These are phyloP conservation scores for Uromys caudimaculatus DNA, from an alignment of 2,797 vertebrate genomes.

Conservation along the genomic window DNA sequence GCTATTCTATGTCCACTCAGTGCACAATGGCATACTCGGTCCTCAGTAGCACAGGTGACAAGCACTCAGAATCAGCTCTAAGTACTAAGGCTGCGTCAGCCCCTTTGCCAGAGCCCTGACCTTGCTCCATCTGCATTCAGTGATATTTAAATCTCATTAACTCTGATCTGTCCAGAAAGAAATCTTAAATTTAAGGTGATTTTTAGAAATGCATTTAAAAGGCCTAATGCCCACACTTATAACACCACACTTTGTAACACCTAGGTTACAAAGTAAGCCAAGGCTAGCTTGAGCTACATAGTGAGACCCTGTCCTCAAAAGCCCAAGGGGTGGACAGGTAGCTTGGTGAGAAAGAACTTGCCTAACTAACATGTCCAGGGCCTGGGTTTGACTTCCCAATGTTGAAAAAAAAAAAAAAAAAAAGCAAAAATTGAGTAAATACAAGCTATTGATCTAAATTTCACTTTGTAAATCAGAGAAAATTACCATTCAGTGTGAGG, in stretches of 20 bases:
- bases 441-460: conserved; percentile 67
- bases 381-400: neutral
- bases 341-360: neutral
- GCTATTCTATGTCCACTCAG: neutral
- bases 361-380: neutral
- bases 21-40: neutral
- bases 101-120: neutral
- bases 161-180: neutral
- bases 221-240: neutral
- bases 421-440: conserved; percentile 42
- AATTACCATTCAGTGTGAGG: conserved; percentile 3
- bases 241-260: too few species aligned
- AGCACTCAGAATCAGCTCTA: neutral
- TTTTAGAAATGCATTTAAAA: neutral
- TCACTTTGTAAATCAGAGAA: conserved; percentile 20
- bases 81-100: neutral
- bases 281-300: neutral
- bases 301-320: neutral
- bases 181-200: neutral
- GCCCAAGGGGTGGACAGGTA: neutral
- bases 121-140: neutral
- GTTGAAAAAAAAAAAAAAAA: conserved; percentile 43
- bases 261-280: neutral
- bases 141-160: neutral
- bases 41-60: neutral